Percentiles rank a stretch among this genome's conserved stretches.
phyloP scores from a whole-genome alignment of 2,797 vertebrate genomes.

The Scolopax bukidnonensis region DNA sequence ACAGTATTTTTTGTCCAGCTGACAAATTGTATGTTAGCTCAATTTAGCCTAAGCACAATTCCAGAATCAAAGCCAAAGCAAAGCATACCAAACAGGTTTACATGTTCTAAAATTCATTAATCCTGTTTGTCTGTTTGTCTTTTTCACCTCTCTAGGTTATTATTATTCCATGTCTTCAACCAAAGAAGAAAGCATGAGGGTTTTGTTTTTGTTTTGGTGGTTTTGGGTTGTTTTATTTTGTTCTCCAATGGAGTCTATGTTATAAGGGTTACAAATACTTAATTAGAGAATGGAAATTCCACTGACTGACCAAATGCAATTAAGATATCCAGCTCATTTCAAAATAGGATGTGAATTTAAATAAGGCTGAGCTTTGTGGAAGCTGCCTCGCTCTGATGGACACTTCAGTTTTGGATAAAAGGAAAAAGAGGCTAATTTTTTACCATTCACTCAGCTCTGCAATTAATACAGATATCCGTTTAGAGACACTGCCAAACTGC shows the following conservation, averaged over 20 bases:
- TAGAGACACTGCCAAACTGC: neutral
- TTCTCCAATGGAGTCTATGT: neutral
- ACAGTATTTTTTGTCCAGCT: slow-evolving; percentile 9
- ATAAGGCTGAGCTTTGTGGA: slow-evolving; percentile 25
- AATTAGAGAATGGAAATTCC: slow-evolving; percentile 15
- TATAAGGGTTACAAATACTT: slow-evolving; percentile 2
- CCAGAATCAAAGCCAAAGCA: slow-evolving; percentile 13
- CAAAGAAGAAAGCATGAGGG: neutral
- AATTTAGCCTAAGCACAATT: slow-evolving; percentile 15
- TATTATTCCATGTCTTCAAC: neutral
- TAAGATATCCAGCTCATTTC: slow-evolving; percentile 19
- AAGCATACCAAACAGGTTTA: neutral
- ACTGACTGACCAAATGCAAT: slow-evolving; percentile 35
- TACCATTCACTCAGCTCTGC: neutral
- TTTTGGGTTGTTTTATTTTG: neutral
- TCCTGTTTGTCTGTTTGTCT: neutral
- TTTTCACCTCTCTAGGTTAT: neutral
- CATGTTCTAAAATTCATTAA: slow-evolving; percentile 13
- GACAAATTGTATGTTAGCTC: slow-evolving; percentile 43
- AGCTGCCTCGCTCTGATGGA: slow-evolving; percentile 49
- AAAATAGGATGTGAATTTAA: slow-evolving; percentile 15
- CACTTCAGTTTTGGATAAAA: neutral
- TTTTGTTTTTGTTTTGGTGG: neutral
- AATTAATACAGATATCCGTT: neutral
- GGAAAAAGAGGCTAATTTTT: neutral